Evolutionary conservation across 1,140 invertebrate species (phyloP), one percentile per base, ranked within the genome.

Genomic region (Bombus breviceps): DNA sequence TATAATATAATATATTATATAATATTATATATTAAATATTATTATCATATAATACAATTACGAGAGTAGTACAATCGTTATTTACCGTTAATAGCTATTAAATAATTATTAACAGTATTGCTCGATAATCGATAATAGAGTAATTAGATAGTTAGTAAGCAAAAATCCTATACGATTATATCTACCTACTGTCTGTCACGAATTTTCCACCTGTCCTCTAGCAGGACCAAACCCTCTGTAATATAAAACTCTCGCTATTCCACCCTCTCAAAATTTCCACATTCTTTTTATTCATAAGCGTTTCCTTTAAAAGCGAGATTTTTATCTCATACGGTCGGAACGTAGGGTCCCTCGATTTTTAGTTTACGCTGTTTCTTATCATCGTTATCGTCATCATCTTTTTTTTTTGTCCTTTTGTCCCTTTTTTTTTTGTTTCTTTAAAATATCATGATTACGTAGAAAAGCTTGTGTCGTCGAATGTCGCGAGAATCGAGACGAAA

Each of bases 21-120:
- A 85, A 85, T 85, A 85, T 85, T 85, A 85, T n/a, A 85, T 81
- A 81, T 85, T 81, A 85, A 85, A 81, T 81, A 85, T 85, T 68
- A 68, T 43, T 85, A 85, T 41, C 39, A 28, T 84, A 85, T 15
- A 12, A 34, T 73, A 85, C 32, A 72, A n/a, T 80, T 80, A 85
- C 8, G 57, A 9, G 76, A 73, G 25, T 85, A 81, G 32, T 77
- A 77, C 12, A 39, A 77, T 66, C 59, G 57, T 74, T 57, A 47
- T n/a, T 72, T 74, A 39, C 41, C 34, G 32, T 66, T 68, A 77
- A 78, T 43, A 37, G 68, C 13, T 62, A n/a, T 64, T 86, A 72
- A 77, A 76, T 83, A 81, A 81, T 69, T 64, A 57, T 72, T 72
- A 72, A 78, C 66, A 83, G 73, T 83, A 83, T 82, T 80, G 83